Conservation (phyloP, 2,888 invertebrate species). For the Herminia tarsipennalis region DNA sequence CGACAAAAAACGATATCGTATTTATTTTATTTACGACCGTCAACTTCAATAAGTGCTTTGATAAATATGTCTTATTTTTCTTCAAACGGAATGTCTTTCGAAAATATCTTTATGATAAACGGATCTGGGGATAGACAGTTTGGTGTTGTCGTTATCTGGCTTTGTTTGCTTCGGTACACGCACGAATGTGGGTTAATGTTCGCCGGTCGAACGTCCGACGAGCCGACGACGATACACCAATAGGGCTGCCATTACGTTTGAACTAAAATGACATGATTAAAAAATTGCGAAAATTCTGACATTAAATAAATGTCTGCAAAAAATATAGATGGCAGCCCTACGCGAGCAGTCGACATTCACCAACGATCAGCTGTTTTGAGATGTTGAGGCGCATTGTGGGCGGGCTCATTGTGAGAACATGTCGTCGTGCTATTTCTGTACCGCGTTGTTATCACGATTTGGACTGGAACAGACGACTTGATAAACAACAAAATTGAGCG, state of each 20-base stretch:
- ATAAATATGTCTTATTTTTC: conserved; percentile 11
- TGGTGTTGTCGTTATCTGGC: conserved; percentile 20
- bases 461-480: neutral
- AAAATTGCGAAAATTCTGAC: neutral
- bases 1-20: neutral
- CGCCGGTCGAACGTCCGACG: conserved; percentile 2
- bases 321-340: conserved; percentile 2
- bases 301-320: too few species aligned
- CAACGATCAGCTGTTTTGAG: neutral
- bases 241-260: neutral
- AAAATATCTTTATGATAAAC: conserved; percentile 15
- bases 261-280: neutral
- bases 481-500: conserved; percentile 5
- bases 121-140: conserved; percentile 13
- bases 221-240: neutral
- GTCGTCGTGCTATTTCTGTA: conserved; percentile 1
- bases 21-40: conserved; percentile 10
- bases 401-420: conserved; percentile 1
- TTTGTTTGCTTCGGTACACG: conserved; percentile 20
- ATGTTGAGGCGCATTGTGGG: neutral
- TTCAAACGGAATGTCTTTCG: conserved; percentile 1
- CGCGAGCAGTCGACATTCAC: neutral
- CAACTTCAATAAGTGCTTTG: conserved; percentile 14
- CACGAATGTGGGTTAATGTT: conserved; percentile 29
- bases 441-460: conserved; percentile 2